Evolutionary conservation across 1,140 invertebrate genomes (phyloP).

Genomic region (Lepidotrigona ventralis): DNA sequence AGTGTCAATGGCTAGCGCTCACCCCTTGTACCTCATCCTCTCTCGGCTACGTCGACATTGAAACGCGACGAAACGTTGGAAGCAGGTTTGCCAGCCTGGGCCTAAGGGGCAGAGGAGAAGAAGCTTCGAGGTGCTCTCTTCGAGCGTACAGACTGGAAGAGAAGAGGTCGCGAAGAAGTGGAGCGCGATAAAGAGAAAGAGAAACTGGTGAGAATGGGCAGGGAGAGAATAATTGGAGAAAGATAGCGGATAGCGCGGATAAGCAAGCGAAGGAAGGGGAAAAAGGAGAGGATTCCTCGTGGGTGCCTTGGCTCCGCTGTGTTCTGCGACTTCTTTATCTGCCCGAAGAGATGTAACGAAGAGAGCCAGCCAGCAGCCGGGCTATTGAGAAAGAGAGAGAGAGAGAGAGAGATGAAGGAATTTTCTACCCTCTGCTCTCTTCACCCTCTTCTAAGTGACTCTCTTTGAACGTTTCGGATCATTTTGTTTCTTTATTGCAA

Average conservation of each 20-base stretch:
- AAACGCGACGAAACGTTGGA: constrained; percentile 49
- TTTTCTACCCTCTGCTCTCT: constrained; percentile 43
- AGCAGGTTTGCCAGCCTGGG: constrained; percentile 31
- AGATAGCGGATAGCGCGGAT: constrained; percentile 10
- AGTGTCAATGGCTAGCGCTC: constrained; percentile 48
- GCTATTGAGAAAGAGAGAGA: no score
- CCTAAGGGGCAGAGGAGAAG: neutral
- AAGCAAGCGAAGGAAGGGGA: neutral
- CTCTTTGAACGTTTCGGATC: constrained; percentile 6
- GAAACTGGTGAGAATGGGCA: constrained; percentile 4
- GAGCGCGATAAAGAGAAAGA: constrained; percentile 29
- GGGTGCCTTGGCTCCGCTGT: neutral
- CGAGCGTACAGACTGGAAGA: neutral
- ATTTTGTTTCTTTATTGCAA: constrained; percentile 33
- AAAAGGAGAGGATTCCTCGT: neutral
- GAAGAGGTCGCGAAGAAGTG: constrained; percentile 12
- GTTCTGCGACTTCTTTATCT: constrained; percentile 12
- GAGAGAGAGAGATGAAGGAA: constrained; percentile 10
- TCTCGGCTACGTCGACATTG: constrained; percentile 39
- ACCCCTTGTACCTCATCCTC: constrained; percentile 20
- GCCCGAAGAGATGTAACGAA: neutral
- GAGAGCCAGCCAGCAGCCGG: neutral
- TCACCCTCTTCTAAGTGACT: neutral
- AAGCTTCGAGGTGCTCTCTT: neutral
- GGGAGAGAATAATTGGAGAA: constrained; percentile 18